A percentile compares a stretch with the other conserved stretches of the same genome.
Conservation (phyloP, 2,797 vertebrate genomes). For the Squalus acanthias region DNA sequence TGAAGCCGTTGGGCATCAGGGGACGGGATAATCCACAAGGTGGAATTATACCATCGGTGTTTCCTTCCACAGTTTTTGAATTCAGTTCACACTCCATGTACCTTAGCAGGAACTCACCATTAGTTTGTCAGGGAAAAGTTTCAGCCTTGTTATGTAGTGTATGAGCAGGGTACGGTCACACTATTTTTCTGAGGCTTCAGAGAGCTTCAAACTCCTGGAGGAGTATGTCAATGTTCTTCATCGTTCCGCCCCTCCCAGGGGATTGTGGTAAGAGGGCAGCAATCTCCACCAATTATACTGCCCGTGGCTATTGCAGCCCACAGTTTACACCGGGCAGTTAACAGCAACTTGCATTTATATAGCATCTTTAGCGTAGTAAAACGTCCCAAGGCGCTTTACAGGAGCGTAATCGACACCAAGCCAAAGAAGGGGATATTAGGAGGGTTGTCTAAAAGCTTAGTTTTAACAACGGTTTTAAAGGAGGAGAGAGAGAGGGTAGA, state of each 20-base stretch:
- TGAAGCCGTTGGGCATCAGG: too few relatives aligned
- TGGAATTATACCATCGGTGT: too few relatives aligned
- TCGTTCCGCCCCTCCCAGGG: neutral
- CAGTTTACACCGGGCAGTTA: neutral
- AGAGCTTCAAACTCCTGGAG: neutral
- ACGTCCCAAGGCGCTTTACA: neutral
- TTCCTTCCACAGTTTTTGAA: too few relatives aligned
- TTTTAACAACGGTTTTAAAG: neutral
- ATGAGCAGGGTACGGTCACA: neutral
- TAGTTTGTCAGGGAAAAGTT: too few relatives aligned
- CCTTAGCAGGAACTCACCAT: too few relatives aligned
- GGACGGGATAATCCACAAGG: too few relatives aligned
- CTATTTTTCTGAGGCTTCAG: neutral
- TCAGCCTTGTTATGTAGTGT: too few relatives aligned
- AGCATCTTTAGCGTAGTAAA: neutral
- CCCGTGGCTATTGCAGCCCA: neutral
- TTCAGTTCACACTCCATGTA: too few relatives aligned
- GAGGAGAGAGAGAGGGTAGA: neutral
- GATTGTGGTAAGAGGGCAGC: neutral
- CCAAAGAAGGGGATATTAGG: neutral
- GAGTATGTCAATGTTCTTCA: too few relatives aligned
- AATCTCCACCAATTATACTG: neutral
- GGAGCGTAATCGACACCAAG: neutral
- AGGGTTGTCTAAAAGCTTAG: neutral
- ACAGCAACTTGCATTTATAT: neutral